phyloP scores from a whole-genome alignment of 2,888 invertebrate genomes.

The Fissipunctia ypsillon region DNA sequence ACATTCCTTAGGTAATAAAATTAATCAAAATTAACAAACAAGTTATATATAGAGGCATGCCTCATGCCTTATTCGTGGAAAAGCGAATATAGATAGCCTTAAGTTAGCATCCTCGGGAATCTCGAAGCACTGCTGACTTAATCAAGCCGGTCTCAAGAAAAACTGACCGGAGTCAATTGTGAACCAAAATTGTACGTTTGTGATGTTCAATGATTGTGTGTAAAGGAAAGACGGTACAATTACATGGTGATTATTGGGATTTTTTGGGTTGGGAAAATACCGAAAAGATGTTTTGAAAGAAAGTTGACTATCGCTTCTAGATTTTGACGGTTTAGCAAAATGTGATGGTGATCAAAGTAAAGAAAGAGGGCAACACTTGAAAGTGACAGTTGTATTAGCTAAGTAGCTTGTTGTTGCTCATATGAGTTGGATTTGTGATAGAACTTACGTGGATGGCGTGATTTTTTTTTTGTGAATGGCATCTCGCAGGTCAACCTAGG shows the following conservation, averaged over 20 bases:
- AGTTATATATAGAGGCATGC: slow-evolving; percentile 27
- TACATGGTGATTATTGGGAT: slow-evolving; percentile 2
- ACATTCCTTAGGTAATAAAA: slow-evolving; percentile 22
- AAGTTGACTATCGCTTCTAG: too few species aligned
- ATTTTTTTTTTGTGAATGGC: too few species aligned
- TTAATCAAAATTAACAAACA: slow-evolving; percentile 51
- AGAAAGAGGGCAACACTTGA: not conserved
- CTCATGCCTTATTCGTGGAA: slow-evolving; percentile 47
- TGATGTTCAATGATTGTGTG: slow-evolving; percentile 24
- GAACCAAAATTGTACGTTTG: slow-evolving; percentile 27
- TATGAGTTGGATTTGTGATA: not conserved
- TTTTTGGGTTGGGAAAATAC: not conserved
- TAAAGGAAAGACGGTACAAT: slow-evolving; percentile 12
- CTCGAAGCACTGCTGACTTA: slow-evolving; percentile 55
- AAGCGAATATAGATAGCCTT: slow-evolving; percentile 43
- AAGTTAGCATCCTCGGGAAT: slow-evolving; percentile 22
- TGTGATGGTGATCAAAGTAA: too few species aligned
- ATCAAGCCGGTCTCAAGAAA: slow-evolving; percentile 58
- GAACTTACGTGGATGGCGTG: not conserved
- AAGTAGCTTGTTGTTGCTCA: not conserved
- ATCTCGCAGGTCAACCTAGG: too few species aligned
- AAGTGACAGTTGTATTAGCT: too few species aligned
- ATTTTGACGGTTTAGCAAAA: too few species aligned
- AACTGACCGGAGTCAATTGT: slow-evolving; percentile 56
- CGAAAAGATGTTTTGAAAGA: too few species aligned